Conservation (phyloP, 2,797 vertebrate species). For the Betta splendens region DNA sequence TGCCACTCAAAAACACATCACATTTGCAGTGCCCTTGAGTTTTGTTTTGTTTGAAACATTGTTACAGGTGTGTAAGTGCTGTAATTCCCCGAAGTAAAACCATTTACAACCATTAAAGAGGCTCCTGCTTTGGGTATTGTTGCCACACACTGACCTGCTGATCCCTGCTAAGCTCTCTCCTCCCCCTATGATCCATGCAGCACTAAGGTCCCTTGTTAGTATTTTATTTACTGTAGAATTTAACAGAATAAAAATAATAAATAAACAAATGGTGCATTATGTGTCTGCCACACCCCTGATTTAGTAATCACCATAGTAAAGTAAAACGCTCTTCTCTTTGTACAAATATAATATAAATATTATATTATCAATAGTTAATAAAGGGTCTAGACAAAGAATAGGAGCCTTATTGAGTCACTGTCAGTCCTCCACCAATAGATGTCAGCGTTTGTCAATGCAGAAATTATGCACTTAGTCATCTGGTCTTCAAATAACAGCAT, state of each 20-base stretch:
- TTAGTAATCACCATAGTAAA: too few species aligned
- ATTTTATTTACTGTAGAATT: too few species aligned
- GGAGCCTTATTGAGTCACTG: conserved; percentile 7
- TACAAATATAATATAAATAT: too few species aligned
- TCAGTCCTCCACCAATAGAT: conserved; percentile 53
- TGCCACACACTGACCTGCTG: neutral
- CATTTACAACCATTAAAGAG: conserved; percentile 9
- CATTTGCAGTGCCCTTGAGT: conserved; percentile 13
- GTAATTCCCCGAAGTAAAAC: neutral
- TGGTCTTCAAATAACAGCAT: conserved; percentile 8
- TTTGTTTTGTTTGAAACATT: conserved; percentile 17
- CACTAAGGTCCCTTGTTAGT: too few species aligned
- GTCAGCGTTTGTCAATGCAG: conserved; percentile 62
- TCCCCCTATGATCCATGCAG: neutral
- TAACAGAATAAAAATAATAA: too few species aligned
- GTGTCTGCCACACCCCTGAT: too few species aligned
- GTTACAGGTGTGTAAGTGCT: neutral
- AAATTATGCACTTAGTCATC: neutral
- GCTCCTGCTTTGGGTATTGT: neutral
- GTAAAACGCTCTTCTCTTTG: too few species aligned
- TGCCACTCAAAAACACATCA: conserved; percentile 4
- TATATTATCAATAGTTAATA: too few species aligned
- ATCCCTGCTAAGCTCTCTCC: neutral
- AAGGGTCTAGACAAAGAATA: neutral
- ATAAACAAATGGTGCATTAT: neutral